These are phyloP conservation scores for Mionectes macconnelli DNA, from an alignment of 2,113 vertebrate genomes.

Conservation along the genomic window DNA sequence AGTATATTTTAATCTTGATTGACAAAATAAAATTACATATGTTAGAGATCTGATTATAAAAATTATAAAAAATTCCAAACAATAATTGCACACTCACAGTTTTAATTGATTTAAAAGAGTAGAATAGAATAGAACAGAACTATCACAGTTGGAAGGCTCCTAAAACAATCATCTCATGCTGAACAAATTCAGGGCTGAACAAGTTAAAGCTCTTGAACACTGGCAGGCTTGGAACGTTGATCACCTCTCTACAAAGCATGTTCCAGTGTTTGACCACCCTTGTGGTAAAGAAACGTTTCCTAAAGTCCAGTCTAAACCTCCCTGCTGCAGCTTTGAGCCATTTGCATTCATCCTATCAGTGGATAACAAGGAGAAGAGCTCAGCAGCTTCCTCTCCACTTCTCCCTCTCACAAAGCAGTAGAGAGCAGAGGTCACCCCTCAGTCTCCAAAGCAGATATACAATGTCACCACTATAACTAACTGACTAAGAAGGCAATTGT, in stretches of 20 bases:
- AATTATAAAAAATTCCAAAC: not conserved
- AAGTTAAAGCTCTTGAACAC: not conserved
- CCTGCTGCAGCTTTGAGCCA: not conserved
- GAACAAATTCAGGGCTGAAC: not conserved
- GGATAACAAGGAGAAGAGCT: not conserved
- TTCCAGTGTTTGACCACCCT: not conserved
- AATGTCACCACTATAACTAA: not conserved
- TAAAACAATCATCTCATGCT: not conserved
- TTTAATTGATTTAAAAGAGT: not conserved
- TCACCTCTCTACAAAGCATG: not conserved
- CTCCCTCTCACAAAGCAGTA: not conserved
- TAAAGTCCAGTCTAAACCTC: not conserved
- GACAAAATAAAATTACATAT: not conserved
- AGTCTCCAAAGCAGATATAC: not conserved
- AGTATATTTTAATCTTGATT: not conserved
- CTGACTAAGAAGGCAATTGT: not conserved
- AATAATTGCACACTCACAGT: not conserved
- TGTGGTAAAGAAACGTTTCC: not conserved
- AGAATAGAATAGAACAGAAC: not conserved
- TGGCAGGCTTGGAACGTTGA: not conserved
- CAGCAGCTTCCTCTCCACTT: not conserved
- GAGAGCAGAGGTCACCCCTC: too few species aligned
- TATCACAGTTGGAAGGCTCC: not conserved
- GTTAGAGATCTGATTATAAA: not conserved
- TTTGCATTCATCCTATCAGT: accelerated